Evolutionary conservation across 2,113 vertebrate genomes (phyloP), one percentile per base, ranked within the genome.

Genomic region (Lota lota): DNA sequence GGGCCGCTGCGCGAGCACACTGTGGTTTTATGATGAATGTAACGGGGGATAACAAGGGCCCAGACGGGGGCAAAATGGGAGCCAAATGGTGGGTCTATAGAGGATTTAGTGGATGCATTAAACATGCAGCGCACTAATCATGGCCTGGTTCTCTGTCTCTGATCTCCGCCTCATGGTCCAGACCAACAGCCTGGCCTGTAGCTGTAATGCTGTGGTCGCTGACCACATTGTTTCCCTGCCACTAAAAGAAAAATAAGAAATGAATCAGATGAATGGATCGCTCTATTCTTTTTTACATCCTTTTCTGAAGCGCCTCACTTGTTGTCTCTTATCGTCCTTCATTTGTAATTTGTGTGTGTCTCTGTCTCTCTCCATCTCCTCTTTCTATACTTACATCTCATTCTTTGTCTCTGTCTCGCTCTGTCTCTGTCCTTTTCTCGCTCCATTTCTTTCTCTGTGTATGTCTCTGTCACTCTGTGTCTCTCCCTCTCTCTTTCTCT

Each of bases 11-110:
- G 81, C 22, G 24, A 87, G 78, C 61, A 56, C 75, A 76, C 79
- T 86, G 89, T 64, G 86, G 88, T 90, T 90, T 88, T 72, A 81
- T 87, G 84, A 90, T 87, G 84, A 89, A 88, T 90, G 86, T 82
- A 84, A 80, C 77, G 90, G 85, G 74, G 84, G 87, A 84, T 86
- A 88, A 90, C 83, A 87, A 88, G 76, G 79, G 82, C 75, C 84
- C 78, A 69, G 73, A 83, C 75, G 80, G 81, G 78, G 21, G 22
- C 79, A 57, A 87, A 83, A 85, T 80, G 71, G 75, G 76, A 89
- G 81, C 83, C 80, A 89, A 89, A 89, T 88, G 87, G 76, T 57
- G 64, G 70, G 67, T 77, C 77, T 76, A 75, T 65, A 60, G 71
- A 11, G 76, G 78, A 36, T 72, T 73, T 74, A 69, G 75, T 36